Base-by-base conservation (phyloP, 2,888 invertebrate species). In the Adela reaumurella region DNA sequence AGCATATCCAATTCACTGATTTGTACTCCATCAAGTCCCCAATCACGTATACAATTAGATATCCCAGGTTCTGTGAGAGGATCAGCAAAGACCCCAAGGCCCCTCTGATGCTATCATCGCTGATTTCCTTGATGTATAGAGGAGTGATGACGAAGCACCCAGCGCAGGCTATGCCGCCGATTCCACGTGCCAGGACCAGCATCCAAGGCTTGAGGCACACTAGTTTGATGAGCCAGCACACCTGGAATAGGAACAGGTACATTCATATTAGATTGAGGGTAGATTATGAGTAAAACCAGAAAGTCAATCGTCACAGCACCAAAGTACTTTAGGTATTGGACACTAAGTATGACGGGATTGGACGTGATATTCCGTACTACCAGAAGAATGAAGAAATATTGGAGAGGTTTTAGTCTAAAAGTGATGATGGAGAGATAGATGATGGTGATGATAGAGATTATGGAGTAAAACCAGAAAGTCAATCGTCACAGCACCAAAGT, bases 61-160 rank as follows among this genome's bases (percentile, higher is more conserved):
- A 77, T 44, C 78, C 78, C 16, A 77, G 58, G 61, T 77, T 78
- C 56, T 78, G 78, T 0, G 71, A 71, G 3, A 78, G 63, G 59
- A 78, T 73, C 68, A 77, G 76, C 8, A 78, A 63, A 1, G 78
- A 77, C 6, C 78, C 78, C 0, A 78, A 62, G 0, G 78, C 78
- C 0, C 78, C 78, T 2, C 78, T 65, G 17, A 78, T 66, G 52
- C 69, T 68, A 62, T 77, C 77, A 53, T 60, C 56, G 54, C 61
- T 59, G 56, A 74, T 77, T 65, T 78, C 78, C 55, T 77, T 77
- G 42, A 78, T 58, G 55, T 78, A 78, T 16, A 78, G 57, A 0
- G 78, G 78, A n/a, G 76, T 74, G 56, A 78, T 74, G 35, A 78
- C 74, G 46, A 77, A 77, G 60, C 76, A 76, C 5, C 78, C 77